Evolutionary conservation across 2,113 vertebrate species (phyloP).

Genomic region (Boulengeromyrus knoepffleri): DNA sequence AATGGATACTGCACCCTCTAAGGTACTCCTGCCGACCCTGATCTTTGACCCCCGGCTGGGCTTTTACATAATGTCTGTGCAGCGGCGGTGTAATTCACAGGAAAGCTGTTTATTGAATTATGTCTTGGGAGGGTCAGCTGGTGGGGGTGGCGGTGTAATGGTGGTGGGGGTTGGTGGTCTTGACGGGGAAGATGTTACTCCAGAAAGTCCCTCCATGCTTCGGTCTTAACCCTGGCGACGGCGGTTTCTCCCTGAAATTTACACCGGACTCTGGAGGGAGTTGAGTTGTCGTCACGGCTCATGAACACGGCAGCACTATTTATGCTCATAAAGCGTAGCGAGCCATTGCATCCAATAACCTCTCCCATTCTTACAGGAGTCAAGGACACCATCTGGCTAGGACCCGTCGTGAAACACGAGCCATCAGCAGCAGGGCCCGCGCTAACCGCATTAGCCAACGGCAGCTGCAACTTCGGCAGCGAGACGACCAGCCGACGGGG

Average conservation of each 20-base stretch:
- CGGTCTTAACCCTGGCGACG: not conserved
- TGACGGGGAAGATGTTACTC: not conserved
- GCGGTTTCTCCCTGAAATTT: slow-evolving; percentile 8
- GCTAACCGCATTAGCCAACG: slow-evolving; percentile 40
- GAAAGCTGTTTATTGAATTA: not conserved
- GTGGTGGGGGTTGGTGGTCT: not conserved
- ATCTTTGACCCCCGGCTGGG: not conserved
- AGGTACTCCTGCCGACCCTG: not conserved
- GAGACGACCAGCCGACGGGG: not conserved
- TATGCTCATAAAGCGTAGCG: slow-evolving; percentile 33
- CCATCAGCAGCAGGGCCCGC: slow-evolving; percentile 30
- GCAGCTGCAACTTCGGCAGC: slow-evolving; percentile 32
- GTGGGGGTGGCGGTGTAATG: not conserved
- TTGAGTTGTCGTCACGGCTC: slow-evolving; percentile 4
- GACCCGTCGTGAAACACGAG: slow-evolving; percentile 40
- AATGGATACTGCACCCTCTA: not conserved
- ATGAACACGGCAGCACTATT: not conserved
- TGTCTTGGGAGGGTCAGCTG: not conserved
- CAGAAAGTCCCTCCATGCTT: not conserved
- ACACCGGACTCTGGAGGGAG: slow-evolving; percentile 12
- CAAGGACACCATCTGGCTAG: slow-evolving; percentile 52
- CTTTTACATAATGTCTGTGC: not conserved
- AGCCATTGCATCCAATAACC: slow-evolving; percentile 31
- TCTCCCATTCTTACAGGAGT: slow-evolving; percentile 40
- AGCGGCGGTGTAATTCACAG: not conserved